Evolutionary conservation across 2,113 vertebrate species (phyloP), one percentile per base, ranked within the genome.

Genomic region (Albula glossodonta): DNA sequence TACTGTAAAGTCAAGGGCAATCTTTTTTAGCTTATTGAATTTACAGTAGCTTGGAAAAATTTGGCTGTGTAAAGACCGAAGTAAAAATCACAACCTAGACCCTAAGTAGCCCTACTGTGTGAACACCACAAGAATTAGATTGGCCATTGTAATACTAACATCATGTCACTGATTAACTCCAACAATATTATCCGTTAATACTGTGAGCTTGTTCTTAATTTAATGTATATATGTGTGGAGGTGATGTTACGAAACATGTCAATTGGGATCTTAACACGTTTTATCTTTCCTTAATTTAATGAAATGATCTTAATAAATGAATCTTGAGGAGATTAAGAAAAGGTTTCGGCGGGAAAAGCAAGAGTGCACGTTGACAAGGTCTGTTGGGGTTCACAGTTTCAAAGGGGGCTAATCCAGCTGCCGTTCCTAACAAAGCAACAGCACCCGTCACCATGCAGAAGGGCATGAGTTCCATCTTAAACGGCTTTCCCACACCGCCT

Each of bases 401-500:
- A 78, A 53, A 84, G 51, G 83, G 82, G 60, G 80, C 70, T 80
- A 70, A 84, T 85, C 51, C 83, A 87, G 83, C 89, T 84, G 84
- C 87, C 82, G 56, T 77, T 53, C 12, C 0, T 22, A 51, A 53
- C 66, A 90, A 88, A 80, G 83, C 83, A 48, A 51, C 53, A 66
- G 82, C 78, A 77, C 57, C 51, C 83, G 78, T 53, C 60, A 4
- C 52, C 51, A 41, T 41, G 31, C 31, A 52, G 51, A 85, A 85
- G 84, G 83, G 78, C 63, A 56, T 57, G 81, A 48, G 81, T 11
- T 60, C 63, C 56, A 81, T 9, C 56, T 49, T 74, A 50, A 63
- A 78, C 63, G 84, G 88, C 85, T 70, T 85, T 87, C 88, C 77
- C 86, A 87, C 88, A 87, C 84, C 81, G 49, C 9, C 79, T 52